Conservation (phyloP, 2,113 vertebrate species). For the Centropus bengalensis region DNA sequence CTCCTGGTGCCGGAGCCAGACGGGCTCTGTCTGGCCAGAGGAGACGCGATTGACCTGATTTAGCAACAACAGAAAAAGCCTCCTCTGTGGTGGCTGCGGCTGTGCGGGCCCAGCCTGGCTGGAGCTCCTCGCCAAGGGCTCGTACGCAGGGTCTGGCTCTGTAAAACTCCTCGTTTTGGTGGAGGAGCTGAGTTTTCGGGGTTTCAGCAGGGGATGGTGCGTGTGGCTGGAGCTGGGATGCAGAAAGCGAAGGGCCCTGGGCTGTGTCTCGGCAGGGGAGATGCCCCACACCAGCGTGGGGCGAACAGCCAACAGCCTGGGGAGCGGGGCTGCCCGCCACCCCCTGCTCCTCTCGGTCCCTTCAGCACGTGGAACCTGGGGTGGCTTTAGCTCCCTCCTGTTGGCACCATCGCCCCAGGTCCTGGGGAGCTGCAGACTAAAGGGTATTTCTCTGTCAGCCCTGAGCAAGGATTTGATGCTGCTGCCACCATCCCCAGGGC, state of each 20-base stretch:
- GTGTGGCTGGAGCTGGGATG: not conserved
- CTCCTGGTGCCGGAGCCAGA: not conserved
- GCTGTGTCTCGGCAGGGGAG: not conserved
- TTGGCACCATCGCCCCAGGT: not conserved
- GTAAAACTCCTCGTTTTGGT: not conserved
- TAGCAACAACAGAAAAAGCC: not conserved
- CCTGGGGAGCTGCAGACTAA: not conserved
- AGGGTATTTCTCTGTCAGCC: not conserved
- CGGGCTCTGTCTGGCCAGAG: not conserved
- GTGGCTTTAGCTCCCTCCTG: not conserved
- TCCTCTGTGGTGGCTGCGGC: not conserved
- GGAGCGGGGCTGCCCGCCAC: not conserved
- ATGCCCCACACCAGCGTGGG: not conserved
- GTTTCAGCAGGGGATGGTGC: not conserved
- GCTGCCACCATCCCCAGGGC: too few species aligned
- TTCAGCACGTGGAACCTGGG: not conserved
- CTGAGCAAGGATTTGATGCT: not conserved
- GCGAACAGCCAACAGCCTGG: too few species aligned
- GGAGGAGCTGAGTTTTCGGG: not conserved
- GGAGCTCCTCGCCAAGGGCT: not conserved
- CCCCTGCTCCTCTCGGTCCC: not conserved
- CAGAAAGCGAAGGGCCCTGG: too few species aligned
- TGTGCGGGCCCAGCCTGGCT: fast-evolving
- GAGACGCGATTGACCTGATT: not conserved
- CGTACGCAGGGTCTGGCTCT: fast-evolving